phyloP scores from a whole-genome alignment of 2,113 vertebrate genomes.

The Chauna torquata region DNA sequence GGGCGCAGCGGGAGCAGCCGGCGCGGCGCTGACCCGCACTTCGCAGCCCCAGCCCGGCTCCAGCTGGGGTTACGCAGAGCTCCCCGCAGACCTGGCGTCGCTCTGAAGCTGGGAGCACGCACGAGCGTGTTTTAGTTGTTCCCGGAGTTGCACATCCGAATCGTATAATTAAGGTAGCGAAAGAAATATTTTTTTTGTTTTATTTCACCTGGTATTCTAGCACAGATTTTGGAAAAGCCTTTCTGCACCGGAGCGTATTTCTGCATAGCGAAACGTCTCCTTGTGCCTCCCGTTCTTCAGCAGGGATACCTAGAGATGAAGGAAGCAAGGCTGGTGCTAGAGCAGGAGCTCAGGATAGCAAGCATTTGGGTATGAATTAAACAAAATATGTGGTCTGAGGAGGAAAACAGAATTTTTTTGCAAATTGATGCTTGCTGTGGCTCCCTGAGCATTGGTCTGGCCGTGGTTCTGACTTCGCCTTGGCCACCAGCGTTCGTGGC shows the following conservation, averaged over 20 bases:
- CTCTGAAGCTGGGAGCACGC: not conserved
- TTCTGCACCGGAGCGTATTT: not conserved
- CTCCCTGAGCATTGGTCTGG: rapidly evolving
- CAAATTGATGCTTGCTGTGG: rapidly evolving
- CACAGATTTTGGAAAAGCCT: not conserved
- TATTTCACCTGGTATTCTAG: not conserved
- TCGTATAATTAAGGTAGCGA: not conserved
- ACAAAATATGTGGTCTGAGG: rapidly evolving
- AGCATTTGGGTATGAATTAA: not conserved
- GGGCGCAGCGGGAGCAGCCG: not conserved
- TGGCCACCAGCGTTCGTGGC: not conserved
- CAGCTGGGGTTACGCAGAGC: not conserved
- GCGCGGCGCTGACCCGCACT: rapidly evolving
- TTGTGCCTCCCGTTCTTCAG: not conserved
- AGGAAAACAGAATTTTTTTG: not conserved
- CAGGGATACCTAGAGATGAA: not conserved
- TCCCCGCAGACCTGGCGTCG: not conserved
- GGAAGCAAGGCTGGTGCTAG: too few relatives aligned
- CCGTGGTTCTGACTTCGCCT: rapidly evolving
- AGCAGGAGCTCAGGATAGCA: too few relatives aligned
- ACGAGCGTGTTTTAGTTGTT: not conserved
- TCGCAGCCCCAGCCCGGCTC: not conserved
- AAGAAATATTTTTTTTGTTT: too few relatives aligned
- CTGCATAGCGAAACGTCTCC: rapidly evolving
- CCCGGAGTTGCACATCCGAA: not conserved